Evolutionary conservation across 1,140 invertebrate species (phyloP).

Genomic region (Drosophila bocki): DNA sequence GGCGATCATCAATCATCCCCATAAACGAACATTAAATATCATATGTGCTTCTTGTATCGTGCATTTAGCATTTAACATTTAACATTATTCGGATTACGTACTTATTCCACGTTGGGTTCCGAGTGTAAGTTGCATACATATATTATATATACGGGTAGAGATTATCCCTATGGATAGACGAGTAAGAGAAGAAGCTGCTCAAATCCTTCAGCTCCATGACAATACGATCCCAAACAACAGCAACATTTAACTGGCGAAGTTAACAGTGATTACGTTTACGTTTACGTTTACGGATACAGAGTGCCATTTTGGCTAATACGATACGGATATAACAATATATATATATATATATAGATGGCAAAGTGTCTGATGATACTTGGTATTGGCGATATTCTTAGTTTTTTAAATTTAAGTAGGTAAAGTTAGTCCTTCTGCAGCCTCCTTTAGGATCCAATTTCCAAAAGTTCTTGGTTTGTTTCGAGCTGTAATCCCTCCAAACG

Average conservation of each 20-base stretch:
- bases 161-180: constrained; percentile 17
- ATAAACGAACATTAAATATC: constrained; percentile 38
- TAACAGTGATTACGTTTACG: constrained; percentile 31
- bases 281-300: constrained; percentile 21
- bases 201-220: constrained; percentile 62
- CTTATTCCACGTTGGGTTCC: constrained; percentile 5
- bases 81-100: constrained; percentile 9
- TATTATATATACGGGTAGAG: constrained; percentile 27
- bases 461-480: background rate
- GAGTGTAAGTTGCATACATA: constrained; percentile 44
- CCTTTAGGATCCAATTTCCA: background rate
- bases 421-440: background rate
- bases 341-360: background rate
- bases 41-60: constrained; percentile 78
- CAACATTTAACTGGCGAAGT: constrained; percentile 77
- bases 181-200: constrained; percentile 46
- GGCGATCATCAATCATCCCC: constrained; percentile 30
- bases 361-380: constrained; percentile 23
- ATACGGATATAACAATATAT: constrained; percentile 26
- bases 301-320: constrained; percentile 7
- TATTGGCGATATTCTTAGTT: constrained; percentile 26
- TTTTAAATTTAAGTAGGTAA: too few species aligned
- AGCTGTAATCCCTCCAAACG: background rate
- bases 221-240: constrained; percentile 85
- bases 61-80: constrained; percentile 22